These are phyloP conservation scores for Sphaerophoria taeniata DNA, from an alignment of 2,888 invertebrate species.

Conservation along the genomic window DNA sequence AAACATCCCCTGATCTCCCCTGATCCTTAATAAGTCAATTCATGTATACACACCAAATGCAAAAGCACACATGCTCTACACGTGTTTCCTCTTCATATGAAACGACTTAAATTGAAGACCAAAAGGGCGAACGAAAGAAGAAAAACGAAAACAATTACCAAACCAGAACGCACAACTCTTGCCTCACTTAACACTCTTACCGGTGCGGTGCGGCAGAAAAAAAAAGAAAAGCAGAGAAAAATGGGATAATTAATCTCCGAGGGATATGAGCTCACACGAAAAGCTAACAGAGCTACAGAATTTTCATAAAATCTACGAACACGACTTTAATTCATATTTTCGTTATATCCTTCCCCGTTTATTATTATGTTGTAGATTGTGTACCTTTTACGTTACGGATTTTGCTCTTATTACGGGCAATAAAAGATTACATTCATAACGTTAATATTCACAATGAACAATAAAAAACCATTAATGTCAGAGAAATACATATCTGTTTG, in stretches of 20 bases:
- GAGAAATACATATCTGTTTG: not conserved
- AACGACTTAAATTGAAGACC: too few relatives aligned
- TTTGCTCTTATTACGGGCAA: conserved; percentile 65
- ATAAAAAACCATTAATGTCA: conserved; percentile 69
- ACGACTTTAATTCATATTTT: conserved; percentile 1
- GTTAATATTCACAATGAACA: conserved; percentile 60
- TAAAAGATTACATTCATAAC: conserved; percentile 74
- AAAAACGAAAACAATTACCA: conserved; percentile 3
- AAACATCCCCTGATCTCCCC: too few relatives aligned
- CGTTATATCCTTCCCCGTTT: conserved; percentile 33
- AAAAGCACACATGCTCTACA: too few relatives aligned
- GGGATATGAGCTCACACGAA: conserved; percentile 63
- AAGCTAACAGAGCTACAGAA: conserved; percentile 27
- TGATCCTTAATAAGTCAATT: too few relatives aligned
- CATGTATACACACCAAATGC: too few relatives aligned
- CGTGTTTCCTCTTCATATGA: too few relatives aligned
- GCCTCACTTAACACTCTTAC: not conserved
- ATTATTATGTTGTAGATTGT: conserved; percentile 3
- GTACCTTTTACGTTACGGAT: conserved; percentile 24
- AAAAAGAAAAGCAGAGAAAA: conserved; percentile 21
- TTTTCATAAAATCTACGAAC: not conserved
- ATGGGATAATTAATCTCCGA: conserved; percentile 58
- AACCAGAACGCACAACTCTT: conserved; percentile 16
- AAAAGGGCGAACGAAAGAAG: not conserved
- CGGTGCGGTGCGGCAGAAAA: not conserved